A percentile compares a stretch with the other conserved stretches of the same genome.
Conservation (phyloP, 1,140 invertebrate genomes). For the Rhopalosiphum padi region DNA sequence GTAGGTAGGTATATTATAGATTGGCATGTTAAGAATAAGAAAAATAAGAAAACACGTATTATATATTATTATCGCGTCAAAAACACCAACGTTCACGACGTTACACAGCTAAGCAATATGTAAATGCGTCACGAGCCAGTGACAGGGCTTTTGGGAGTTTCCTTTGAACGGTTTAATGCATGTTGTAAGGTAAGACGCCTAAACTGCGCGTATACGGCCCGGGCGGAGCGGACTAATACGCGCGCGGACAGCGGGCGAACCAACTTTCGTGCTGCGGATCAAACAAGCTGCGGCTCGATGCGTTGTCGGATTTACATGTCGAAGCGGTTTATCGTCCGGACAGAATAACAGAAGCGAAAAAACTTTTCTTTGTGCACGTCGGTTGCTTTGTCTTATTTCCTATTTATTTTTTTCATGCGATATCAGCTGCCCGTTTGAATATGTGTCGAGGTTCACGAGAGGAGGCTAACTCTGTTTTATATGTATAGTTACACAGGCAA, state of each 20-base stretch:
- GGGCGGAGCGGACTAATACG: background rate
- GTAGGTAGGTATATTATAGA: background rate
- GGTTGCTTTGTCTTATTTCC: background rate
- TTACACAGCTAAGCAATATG: slow-evolving; percentile 4
- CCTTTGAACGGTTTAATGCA: slow-evolving; percentile 14
- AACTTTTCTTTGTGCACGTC: slow-evolving; percentile 12
- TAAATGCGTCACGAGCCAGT: background rate
- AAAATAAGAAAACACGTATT: background rate
- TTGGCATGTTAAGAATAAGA: rapidly evolving
- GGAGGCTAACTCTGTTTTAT: background rate
- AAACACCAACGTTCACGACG: too few relatives aligned
- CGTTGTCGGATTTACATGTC: slow-evolving; percentile 52
- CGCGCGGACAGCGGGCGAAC: background rate
- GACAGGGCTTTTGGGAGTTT: slow-evolving; percentile 43
- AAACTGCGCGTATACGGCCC: background rate
- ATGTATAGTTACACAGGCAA: background rate
- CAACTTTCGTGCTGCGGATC: background rate
- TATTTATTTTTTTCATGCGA: background rate
- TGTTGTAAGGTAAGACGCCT: background rate
- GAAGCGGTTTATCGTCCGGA: slow-evolving; percentile 35
- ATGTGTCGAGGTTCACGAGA: background rate
- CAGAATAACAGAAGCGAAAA: background rate
- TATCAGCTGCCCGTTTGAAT: slow-evolving; percentile 30
- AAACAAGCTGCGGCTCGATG: slow-evolving; percentile 27
- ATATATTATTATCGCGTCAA: background rate